Base-by-base conservation (phyloP, 1,140 invertebrate species). In the Anadara kagoshimensis region DNA sequence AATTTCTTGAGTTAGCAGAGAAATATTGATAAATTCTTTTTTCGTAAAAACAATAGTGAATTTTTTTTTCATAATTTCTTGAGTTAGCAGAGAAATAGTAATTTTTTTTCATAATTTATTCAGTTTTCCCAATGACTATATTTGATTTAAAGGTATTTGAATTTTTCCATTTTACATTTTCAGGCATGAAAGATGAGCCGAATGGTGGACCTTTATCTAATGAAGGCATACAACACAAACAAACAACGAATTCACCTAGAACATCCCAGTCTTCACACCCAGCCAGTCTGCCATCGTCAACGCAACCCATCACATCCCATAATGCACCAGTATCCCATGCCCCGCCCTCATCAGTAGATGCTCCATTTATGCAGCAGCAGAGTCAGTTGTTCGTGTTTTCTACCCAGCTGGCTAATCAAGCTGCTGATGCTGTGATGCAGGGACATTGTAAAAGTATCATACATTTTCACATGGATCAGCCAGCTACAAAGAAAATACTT, bases 381-480 rank as follows among this genome's bases (percentile, higher is more conserved):
- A 98, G 95, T 91, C 97, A 98, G 89, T 97, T 99, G 84, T 99
- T 98, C 92, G 97, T 99, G 64, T 99, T 99, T 91, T 96, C 95
- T 14, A 98, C 97, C 0, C 90, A 93, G 76, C 88, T 98, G 86
- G 97, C 97, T 0, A 99, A 99, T 89, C 94, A 97, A 85, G 96
- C 96, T 16, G 96, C 97, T 1, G 97, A 98, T 82, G 93, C 95
- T 8, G 96, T 98, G 20, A 89, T 96, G 70, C 93, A 94, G 78
- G 95, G 96, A 18, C 94, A 97, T 77, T 97, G 93, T 88, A 93
- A 94, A 81, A 95, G 95, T 18, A 98, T 99, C 76, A 96, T 99
- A 75, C 95, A 95, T 5, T 99, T 95, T 90, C 97, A 98, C 88
- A 96, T 95, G 91, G 94, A 96, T 26, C 96, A 98, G 86, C 96